A percentile compares a stretch with the other conserved stretches of the same genome.
Conservation (phyloP, 2,888 invertebrate genomes). For the Epinotia ramella region DNA sequence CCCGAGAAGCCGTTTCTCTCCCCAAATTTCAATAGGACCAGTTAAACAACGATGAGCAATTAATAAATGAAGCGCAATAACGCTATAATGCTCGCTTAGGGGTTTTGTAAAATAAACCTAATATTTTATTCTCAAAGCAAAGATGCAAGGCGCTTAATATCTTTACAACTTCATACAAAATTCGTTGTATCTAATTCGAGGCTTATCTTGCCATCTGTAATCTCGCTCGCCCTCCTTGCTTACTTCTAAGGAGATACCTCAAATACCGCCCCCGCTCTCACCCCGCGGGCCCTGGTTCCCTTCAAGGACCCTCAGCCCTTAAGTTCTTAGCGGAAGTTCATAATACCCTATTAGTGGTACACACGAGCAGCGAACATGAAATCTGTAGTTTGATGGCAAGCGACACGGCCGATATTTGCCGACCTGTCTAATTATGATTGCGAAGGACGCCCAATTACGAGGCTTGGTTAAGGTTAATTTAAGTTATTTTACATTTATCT, state of each 20-base stretch:
- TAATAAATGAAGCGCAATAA: constrained; percentile 52
- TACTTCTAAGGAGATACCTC: constrained; percentile 71
- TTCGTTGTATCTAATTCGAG: constrained; percentile 83
- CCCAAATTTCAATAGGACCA: constrained; percentile 32
- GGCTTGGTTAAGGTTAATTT: constrained; percentile 1
- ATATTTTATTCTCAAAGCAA: constrained; percentile 81
- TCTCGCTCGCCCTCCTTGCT: constrained; percentile 71
- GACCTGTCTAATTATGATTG: constrained; percentile 41
- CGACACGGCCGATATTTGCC: constrained; percentile 45
- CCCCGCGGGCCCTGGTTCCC: constrained; percentile 53
- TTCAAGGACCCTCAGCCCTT: constrained; percentile 65
- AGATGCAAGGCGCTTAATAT: constrained; percentile 72
- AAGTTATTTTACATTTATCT: background rate
- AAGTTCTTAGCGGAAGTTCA: constrained; percentile 78
- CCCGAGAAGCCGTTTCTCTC: constrained; percentile 16
- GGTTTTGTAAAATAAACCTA: constrained; percentile 70
- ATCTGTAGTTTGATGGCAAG: constrained; percentile 62
- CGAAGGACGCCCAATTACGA: constrained; percentile 21
- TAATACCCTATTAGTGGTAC: constrained; percentile 82
- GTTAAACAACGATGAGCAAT: constrained; percentile 40
- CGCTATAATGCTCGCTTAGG: constrained; percentile 57
- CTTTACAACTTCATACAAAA: constrained; percentile 82
- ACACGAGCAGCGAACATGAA: constrained; percentile 68
- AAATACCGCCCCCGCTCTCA: constrained; percentile 62
- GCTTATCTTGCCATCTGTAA: constrained; percentile 84